These are phyloP conservation scores for Toxostoma redivivum DNA, from an alignment of 2,113 vertebrate species.

Conservation along the genomic window DNA sequence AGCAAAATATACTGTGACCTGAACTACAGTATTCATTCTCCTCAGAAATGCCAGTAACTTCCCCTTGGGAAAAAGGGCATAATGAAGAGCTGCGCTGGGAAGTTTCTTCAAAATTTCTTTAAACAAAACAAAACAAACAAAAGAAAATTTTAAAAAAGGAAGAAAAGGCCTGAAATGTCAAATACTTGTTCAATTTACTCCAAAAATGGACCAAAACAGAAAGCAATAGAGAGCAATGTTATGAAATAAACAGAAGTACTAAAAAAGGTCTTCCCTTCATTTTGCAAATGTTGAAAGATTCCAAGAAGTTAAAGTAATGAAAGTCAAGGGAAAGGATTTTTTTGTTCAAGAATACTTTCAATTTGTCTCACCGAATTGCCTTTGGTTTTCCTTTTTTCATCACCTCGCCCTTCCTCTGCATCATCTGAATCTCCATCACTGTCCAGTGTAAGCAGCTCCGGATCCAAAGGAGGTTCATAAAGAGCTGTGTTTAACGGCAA, in stretches of 20 bases:
- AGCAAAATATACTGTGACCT: neutral
- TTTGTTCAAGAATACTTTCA: neutral
- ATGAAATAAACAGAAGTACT: neutral
- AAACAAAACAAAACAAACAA: neutral
- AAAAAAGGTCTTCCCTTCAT: neutral
- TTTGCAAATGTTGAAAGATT: neutral
- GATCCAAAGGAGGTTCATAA: slow-evolving; percentile 94
- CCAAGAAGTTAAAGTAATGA: neutral
- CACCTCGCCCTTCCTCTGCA: slow-evolving; percentile 83
- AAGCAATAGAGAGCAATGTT: neutral
- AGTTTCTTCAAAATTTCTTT: neutral
- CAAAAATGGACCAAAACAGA: neutral
- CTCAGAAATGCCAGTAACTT: neutral
- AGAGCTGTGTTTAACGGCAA: slow-evolving; percentile 94
- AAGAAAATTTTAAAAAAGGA: neutral
- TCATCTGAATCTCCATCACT: slow-evolving; percentile 97
- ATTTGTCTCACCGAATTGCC: slow-evolving; percentile 76
- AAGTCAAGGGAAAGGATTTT: neutral
- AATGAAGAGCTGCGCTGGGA: neutral
- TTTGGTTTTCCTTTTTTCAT: slow-evolving; percentile 85
- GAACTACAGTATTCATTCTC: neutral
- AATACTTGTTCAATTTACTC: neutral
- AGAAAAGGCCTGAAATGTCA: neutral
- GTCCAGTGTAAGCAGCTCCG: slow-evolving; percentile 89
- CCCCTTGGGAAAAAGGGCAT: neutral